These are phyloP conservation scores for Papilio protenor DNA, from an alignment of 2,888 invertebrate species.

Conservation along the genomic window DNA sequence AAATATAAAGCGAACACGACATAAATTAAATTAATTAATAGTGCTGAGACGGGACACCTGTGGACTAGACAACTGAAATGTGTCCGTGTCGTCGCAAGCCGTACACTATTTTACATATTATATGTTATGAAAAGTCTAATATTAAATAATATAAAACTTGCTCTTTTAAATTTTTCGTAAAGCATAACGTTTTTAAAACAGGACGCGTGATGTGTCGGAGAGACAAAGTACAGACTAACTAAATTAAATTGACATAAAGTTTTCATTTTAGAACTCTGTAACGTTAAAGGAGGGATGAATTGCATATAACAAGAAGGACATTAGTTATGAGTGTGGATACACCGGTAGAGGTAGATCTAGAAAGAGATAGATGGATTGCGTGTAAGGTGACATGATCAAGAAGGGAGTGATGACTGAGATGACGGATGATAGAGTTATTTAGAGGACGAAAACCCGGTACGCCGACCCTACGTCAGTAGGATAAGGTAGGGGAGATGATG, in stretches of 20 bases:
- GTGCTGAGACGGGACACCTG: constrained; percentile 30
- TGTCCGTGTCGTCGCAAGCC: constrained; percentile 25
- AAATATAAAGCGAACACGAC: constrained; percentile 25
- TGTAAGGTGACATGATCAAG: too few species aligned
- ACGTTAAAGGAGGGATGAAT: background rate
- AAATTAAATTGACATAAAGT: background rate
- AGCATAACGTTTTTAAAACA: background rate
- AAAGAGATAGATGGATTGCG: too few species aligned
- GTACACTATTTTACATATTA: constrained; percentile 6
- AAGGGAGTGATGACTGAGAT: too few species aligned
- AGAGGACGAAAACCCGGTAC: too few species aligned
- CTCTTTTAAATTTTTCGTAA: background rate
- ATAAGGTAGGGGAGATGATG: too few species aligned
- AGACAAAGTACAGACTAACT: background rate
- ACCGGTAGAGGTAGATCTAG: too few species aligned
- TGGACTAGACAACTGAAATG: constrained; percentile 33
- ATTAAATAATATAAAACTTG: background rate
- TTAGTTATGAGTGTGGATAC: too few species aligned
- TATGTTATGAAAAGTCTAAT: constrained; percentile 4
- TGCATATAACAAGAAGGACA: too few species aligned
- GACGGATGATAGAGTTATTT: too few species aligned
- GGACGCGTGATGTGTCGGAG: background rate
- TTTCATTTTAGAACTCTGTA: background rate
- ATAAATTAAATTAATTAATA: constrained; percentile 36
- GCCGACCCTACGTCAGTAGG: too few species aligned